Evolutionary conservation across 2,888 invertebrate species (phyloP).

Genomic region (Agrenia bidenticulata): DNA sequence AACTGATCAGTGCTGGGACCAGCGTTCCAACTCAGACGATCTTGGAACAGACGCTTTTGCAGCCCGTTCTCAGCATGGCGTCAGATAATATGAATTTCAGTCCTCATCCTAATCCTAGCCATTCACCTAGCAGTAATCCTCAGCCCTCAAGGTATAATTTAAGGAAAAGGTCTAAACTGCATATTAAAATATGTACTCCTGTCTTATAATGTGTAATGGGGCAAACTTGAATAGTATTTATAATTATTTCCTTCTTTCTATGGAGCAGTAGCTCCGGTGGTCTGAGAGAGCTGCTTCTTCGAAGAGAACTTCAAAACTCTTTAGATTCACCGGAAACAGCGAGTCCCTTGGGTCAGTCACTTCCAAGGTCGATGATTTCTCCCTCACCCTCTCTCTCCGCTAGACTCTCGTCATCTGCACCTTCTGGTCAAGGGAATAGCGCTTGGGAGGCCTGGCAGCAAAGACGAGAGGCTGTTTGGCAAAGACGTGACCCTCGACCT

Average conservation of each 20-base stretch:
- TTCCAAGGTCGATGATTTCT: constrained; percentile 57
- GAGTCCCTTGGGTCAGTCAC: constrained; percentile 56
- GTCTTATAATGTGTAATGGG: neutral
- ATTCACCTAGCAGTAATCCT: constrained; percentile 27
- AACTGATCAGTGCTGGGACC: constrained; percentile 37
- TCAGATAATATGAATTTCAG: constrained; percentile 30
- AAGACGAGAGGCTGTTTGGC: constrained; percentile 73
- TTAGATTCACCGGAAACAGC: constrained; percentile 56
- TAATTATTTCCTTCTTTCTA: neutral
- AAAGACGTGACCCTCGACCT: constrained; percentile 79
- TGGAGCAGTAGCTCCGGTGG: constrained; percentile 37
- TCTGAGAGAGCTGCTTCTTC: constrained; percentile 47
- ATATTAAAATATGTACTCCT: too few relatives aligned
- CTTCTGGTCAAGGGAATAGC: constrained; percentile 72
- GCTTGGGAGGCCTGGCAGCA: constrained; percentile 53
- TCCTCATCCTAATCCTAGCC: constrained; percentile 13
- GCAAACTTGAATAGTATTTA: neutral
- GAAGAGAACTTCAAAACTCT: constrained; percentile 53
- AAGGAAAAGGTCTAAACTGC: neutral
- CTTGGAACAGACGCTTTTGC: constrained; percentile 45
- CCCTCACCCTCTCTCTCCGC: constrained; percentile 58
- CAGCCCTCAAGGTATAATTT: constrained; percentile 34
- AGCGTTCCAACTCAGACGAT: constrained; percentile 51
- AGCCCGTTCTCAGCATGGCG: constrained; percentile 36
- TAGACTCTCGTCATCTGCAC: constrained; percentile 81